A percentile compares a stretch with the other conserved stretches of the same genome.
Evolutionary conservation across 2,797 vertebrate species (phyloP).

Genomic region (Fistularia commersonii): DNA sequence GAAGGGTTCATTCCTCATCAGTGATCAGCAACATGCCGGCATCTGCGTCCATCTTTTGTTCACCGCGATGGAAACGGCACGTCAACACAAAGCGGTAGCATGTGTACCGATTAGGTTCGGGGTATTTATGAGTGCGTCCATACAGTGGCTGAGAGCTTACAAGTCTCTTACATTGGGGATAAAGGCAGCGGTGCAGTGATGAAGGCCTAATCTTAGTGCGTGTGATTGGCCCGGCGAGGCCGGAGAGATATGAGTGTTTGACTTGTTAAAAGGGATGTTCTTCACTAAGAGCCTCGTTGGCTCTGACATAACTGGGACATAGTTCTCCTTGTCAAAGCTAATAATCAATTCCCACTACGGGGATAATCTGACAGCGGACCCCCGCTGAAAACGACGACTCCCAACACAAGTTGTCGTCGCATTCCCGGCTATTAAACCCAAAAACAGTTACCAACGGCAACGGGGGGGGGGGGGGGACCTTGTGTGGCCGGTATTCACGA

Average conservation of each 20-base stretch:
- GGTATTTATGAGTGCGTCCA: conserved; percentile 11
- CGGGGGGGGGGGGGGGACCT: conserved; percentile 31
- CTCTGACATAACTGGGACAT: conserved; percentile 80
- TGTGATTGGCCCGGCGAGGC: conserved; percentile 51
- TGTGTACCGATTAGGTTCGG: conserved; percentile 24
- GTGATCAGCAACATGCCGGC: conserved; percentile 46
- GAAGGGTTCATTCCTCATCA: conserved; percentile 72
- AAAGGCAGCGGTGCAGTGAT: conserved; percentile 55
- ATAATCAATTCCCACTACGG: conserved; percentile 73
- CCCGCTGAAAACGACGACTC: conserved; percentile 44
- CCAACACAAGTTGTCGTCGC: conserved; percentile 46
- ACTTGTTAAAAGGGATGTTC: conserved; percentile 75
- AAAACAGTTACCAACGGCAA: conserved; percentile 47
- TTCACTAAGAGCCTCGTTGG: conserved; percentile 68
- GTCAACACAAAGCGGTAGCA: conserved; percentile 44
- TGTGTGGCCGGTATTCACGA: conserved; percentile 21
- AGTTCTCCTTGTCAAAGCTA: conserved; percentile 74
- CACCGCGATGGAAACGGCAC: conserved; percentile 40
- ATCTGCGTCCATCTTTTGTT: conserved; percentile 49
- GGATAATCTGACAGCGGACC: conserved; percentile 72
- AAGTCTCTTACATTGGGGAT: conserved; percentile 41
- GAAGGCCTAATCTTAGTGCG: conserved; percentile 53
- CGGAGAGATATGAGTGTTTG: conserved; percentile 62
- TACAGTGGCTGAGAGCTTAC: conserved; percentile 41
- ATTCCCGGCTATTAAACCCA: conserved; percentile 50